These are phyloP conservation scores for Sceliomorpha sp. DNA, from an alignment of 2,888 invertebrate species.

Conservation along the genomic window DNA sequence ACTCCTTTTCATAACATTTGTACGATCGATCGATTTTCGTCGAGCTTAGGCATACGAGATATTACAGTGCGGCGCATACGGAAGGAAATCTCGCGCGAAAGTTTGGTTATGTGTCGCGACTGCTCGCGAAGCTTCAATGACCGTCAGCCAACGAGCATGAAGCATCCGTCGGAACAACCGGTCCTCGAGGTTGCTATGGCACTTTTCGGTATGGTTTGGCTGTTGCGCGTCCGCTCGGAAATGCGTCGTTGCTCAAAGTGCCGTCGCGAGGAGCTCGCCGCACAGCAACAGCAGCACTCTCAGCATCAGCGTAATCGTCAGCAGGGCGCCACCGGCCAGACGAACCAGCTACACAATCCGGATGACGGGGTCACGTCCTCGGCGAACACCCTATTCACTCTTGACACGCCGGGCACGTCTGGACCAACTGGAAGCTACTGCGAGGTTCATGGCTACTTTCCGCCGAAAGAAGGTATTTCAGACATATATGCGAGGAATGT, in stretches of 20 bases:
- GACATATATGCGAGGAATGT: too few species aligned
- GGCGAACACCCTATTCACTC: conserved; percentile 81
- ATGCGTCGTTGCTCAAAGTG: conserved; percentile 89
- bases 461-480: conserved; percentile 82
- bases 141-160: conserved; percentile 75
- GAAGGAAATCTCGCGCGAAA: conserved; percentile 8
- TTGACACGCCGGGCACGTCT: conserved; percentile 80
- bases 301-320: conserved; percentile 69
- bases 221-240: conserved; percentile 89
- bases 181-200: conserved; percentile 85
- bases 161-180: conserved; percentile 76
- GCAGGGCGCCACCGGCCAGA: conserved; percentile 56
- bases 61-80: background rate
- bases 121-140: conserved; percentile 76
- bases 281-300: conserved; percentile 70
- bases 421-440: conserved; percentile 82
- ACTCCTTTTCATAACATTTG: too few species aligned
- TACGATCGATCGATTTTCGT: too few species aligned
- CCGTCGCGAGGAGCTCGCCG: conserved; percentile 82
- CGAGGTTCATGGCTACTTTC: conserved; percentile 83
- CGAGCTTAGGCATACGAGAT: too few species aligned
- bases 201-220: conserved; percentile 93
- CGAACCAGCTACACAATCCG: conserved; percentile 64
- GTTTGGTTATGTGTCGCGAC: conserved; percentile 72
- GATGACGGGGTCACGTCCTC: conserved; percentile 74